These are phyloP conservation scores for Coracopsis vasa DNA, from an alignment of 2,113 vertebrate species.

Conservation along the genomic window DNA sequence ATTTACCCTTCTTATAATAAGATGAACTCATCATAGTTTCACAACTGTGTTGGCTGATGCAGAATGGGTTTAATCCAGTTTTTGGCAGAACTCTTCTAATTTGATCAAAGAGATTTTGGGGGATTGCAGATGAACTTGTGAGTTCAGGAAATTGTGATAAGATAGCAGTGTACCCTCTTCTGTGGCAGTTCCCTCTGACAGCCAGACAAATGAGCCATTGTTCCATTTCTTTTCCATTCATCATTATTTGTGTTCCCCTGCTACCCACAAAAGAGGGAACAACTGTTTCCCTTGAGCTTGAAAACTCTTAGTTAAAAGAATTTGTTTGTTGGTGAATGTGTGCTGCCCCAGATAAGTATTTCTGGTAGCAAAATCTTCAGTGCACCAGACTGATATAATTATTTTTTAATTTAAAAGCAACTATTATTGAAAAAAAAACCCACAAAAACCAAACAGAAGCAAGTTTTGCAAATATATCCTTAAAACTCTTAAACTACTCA, in stretches of 20 bases:
- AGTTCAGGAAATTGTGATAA: neutral
- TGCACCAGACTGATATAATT: neutral
- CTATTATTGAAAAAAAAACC: neutral
- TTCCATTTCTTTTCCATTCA: conserved; percentile 14
- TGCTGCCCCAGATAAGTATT: neutral
- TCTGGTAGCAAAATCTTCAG: neutral
- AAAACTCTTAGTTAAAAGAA: neutral
- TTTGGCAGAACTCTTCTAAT: neutral
- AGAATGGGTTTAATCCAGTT: neutral
- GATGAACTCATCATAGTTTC: neutral
- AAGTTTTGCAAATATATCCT: neutral
- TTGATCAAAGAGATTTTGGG: neutral
- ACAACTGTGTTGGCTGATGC: neutral
- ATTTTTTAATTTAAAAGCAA: neutral
- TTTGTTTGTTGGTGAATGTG: neutral
- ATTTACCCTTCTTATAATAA: neutral
- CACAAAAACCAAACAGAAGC: neutral
- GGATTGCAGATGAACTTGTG: neutral
- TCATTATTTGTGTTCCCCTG: neutral
- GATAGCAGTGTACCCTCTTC: neutral
- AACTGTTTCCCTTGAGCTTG: conserved; percentile 1
- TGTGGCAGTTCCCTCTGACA: neutral
- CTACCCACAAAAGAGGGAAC: neutral
- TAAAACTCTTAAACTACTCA: neutral
- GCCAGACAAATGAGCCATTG: conserved; percentile 6